Percentiles rank a stretch among this genome's conserved stretches.
Evolutionary conservation across 2,888 invertebrate genomes (phyloP).

Genomic region (Calliscelio sp.): DNA sequence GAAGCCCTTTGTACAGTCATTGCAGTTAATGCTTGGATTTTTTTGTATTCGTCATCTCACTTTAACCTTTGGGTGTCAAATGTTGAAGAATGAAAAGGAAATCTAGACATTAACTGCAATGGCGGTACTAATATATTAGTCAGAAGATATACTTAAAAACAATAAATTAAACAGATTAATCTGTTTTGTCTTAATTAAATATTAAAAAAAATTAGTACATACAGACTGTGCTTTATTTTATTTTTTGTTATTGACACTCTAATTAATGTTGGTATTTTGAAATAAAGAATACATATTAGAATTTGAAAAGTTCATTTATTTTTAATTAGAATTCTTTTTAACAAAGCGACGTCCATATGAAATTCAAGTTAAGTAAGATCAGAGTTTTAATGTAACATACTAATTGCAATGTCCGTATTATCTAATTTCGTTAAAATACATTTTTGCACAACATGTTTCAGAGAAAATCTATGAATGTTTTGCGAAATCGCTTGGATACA

Average conservation of each 20-base stretch:
- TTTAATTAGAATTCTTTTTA: background rate
- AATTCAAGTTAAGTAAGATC: background rate
- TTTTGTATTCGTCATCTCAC: too few species aligned
- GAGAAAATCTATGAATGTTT: background rate
- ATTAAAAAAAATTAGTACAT: background rate
- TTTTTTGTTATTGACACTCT: background rate
- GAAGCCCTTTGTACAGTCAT: too few species aligned
- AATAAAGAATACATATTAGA: background rate
- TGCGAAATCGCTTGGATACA: background rate
- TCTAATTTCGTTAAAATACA: conserved; percentile 15
- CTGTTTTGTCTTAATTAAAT: background rate
- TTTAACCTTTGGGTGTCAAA: too few species aligned
- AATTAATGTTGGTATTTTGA: conserved; percentile 5
- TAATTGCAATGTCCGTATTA: background rate
- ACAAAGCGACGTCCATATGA: background rate
- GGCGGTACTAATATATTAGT: too few species aligned
- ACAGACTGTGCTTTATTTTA: background rate
- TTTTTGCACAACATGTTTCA: conserved; percentile 4
- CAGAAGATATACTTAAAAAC: too few species aligned
- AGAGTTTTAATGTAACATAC: conserved; percentile 3
- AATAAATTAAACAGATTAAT: background rate
- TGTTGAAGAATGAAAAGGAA: too few species aligned
- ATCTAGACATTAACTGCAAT: too few species aligned
- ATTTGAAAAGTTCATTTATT: background rate
- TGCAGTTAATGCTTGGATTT: too few species aligned